phyloP scores from a whole-genome alignment of 2,888 invertebrate species.

The Tipula lateralis region DNA sequence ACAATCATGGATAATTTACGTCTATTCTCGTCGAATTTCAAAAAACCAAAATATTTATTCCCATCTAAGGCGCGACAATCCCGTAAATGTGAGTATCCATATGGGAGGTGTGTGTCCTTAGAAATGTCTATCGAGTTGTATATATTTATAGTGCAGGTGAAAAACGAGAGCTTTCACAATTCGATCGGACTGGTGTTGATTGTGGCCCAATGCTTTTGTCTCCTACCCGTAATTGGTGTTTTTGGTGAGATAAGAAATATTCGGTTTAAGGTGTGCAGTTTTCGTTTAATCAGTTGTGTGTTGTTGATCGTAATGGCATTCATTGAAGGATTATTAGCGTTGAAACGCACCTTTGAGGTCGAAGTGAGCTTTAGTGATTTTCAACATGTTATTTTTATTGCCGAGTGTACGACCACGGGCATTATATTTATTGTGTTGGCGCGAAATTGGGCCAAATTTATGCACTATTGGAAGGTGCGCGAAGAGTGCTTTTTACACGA shows the following conservation, averaged over 20 bases:
- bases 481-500: not conserved
- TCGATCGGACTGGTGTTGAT: not conserved
- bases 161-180: not conserved
- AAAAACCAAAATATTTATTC: not conserved
- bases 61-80: not conserved
- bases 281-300: not conserved
- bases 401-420: not conserved
- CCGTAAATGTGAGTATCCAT: not conserved
- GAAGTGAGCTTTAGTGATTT: not conserved
- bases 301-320: not conserved
- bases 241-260: not conserved
- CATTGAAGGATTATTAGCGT: not conserved
- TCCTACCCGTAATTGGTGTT: not conserved
- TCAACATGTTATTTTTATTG: not conserved
- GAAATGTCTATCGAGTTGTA: not conserved
- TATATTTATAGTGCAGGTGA: not conserved
- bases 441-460: not conserved
- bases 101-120: not conserved
- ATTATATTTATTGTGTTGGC: not conserved
- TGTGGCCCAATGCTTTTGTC: not conserved
- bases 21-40: not conserved
- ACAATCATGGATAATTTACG: not conserved
- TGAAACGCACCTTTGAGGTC: not conserved
- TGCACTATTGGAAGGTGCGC: not conserved
- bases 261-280: not conserved